A percentile compares a stretch with the other conserved stretches of the same genome.
Evolutionary conservation across 2,113 vertebrate genomes (phyloP).

Genomic region (Apus apus): DNA sequence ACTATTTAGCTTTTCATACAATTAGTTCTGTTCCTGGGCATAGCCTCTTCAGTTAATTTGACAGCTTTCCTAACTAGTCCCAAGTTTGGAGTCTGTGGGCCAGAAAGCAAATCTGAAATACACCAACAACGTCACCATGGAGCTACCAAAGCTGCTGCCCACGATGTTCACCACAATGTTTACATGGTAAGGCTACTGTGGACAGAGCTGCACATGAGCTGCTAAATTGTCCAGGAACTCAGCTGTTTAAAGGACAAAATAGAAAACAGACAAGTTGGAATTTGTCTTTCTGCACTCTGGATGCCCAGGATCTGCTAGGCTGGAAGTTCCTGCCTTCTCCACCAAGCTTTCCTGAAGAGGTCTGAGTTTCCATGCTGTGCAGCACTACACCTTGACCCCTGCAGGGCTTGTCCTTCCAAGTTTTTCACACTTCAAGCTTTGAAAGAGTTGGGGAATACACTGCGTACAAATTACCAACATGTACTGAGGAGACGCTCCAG

Average conservation of each 20-base stretch:
- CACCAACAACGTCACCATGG: accelerated
- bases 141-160: neutral
- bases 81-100: neutral
- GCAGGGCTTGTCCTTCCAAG: neutral
- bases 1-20: neutral
- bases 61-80: neutral
- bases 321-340: neutral
- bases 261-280: neutral
- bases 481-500: neutral
- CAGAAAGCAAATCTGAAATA: neutral
- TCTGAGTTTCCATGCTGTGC: neutral
- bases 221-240: neutral
- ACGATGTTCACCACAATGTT: no score
- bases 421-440: neutral
- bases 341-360: neutral
- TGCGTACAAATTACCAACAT: neutral
- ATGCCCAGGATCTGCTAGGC: neutral
- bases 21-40: neutral
- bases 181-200: neutral
- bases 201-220: neutral
- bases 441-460: neutral
- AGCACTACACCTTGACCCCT: neutral
- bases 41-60: neutral
- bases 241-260: neutral
- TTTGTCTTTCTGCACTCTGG: neutral